Percentiles rank a stretch among this genome's conserved stretches.
These are phyloP conservation scores for Grapholita molesta DNA, from an alignment of 1,140 invertebrate species.

Conservation along the genomic window DNA sequence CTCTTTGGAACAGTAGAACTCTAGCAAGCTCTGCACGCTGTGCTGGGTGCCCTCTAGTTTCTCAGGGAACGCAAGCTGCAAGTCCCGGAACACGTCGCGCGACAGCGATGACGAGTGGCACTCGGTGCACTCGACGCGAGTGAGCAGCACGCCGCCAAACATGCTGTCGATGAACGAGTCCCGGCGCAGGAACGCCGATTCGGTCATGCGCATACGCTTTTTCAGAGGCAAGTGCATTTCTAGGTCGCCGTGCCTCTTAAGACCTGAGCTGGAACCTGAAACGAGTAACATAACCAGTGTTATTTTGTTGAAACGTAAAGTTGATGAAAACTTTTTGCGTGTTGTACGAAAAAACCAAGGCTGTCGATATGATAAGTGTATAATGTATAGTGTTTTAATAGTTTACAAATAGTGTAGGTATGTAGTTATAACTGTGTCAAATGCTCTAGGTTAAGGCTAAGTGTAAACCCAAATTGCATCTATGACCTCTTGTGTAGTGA, in stretches of 20 bases:
- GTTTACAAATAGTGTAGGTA: too few relatives aligned
- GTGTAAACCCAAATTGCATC: too few relatives aligned
- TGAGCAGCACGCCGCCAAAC: slow-evolving; percentile 86
- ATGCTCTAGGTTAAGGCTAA: too few relatives aligned
- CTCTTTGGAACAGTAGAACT: slow-evolving; percentile 88
- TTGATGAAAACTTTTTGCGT: background rate
- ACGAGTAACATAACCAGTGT: background rate
- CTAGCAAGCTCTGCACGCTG: slow-evolving; percentile 84
- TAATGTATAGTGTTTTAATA: too few relatives aligned
- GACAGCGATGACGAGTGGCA: slow-evolving; percentile 85
- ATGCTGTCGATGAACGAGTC: slow-evolving; percentile 48
- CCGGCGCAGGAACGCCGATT: slow-evolving; percentile 39
- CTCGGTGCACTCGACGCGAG: slow-evolving; percentile 84
- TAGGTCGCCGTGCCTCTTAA: slow-evolving; percentile 29
- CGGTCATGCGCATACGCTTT: slow-evolving; percentile 38
- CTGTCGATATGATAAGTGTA: too few relatives aligned
- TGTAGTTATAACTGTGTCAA: too few relatives aligned
- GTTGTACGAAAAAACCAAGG: too few relatives aligned
- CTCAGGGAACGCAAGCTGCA: slow-evolving; percentile 89
- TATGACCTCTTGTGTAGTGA: too few relatives aligned
- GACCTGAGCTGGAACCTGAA: slow-evolving; percentile 30
- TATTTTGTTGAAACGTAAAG: background rate
- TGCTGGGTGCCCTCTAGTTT: slow-evolving; percentile 76
- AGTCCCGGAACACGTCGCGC: slow-evolving; percentile 87
- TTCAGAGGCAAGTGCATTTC: slow-evolving; percentile 29